These are phyloP conservation scores for Odontomachus brunneus DNA, from an alignment of 1,140 invertebrate species.

Conservation along the genomic window DNA sequence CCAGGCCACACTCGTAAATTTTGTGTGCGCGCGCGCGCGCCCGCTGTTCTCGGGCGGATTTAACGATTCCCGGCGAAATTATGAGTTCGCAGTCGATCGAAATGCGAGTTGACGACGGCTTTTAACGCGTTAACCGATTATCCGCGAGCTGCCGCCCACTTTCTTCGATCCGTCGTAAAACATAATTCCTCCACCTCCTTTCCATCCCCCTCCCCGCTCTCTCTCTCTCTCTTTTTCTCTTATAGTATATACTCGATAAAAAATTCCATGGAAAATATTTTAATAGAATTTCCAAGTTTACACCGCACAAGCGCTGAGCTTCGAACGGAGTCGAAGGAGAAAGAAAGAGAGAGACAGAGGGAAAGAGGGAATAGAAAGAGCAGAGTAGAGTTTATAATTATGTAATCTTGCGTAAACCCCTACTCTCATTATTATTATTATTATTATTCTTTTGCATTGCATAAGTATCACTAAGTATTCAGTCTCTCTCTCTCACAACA, in stretches of 20 bases:
- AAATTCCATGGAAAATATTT: constrained; percentile 9
- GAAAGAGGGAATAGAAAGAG: too few relatives aligned
- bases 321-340: neutral
- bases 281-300: neutral
- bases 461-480: too few relatives aligned
- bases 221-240: too few relatives aligned
- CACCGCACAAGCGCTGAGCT: neutral
- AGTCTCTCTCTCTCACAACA: too few relatives aligned
- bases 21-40: constrained; percentile 6
- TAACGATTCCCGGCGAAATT: constrained; percentile 47
- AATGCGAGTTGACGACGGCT: neutral
- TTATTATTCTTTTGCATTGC: too few relatives aligned
- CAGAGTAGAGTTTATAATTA: too few relatives aligned
- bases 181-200: too few relatives aligned
- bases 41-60: neutral
- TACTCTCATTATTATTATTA: too few relatives aligned
- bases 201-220: too few relatives aligned
- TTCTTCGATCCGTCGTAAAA: neutral
- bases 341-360: too few relatives aligned
- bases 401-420: too few relatives aligned
- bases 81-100: neutral
- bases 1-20: constrained; percentile 44
- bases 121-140: constrained; percentile 30
- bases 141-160: neutral
- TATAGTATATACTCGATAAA: too few relatives aligned